Evolutionary conservation across 1,140 invertebrate genomes (phyloP), one percentile per base, ranked within the genome.

Genomic region (Drosophila mauritiana): DNA sequence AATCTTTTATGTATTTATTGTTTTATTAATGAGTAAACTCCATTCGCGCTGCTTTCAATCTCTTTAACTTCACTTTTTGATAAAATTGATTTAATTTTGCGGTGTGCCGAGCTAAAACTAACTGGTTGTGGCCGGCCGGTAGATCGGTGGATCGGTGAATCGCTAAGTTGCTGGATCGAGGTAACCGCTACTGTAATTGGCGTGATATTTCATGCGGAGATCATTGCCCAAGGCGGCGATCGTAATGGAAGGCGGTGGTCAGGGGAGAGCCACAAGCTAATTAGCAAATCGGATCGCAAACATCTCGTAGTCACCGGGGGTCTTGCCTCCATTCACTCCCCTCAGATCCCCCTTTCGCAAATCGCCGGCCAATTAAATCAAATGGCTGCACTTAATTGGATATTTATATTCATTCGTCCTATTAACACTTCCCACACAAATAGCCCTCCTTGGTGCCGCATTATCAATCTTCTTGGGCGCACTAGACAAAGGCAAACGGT

Each of bases 51-150:
- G 0, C 15, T 36, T 51, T 25, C 31, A 27, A n/a, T 17, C n/a
- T 15, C 17, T 22, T 27, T 13, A 69, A n/a, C 52, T 22, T 20
- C 34, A 48, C 34, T 65, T 79, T 69, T 69, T 15, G 37, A 83
- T 83, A 77, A 77, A 88, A 88, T 88, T 88, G 83, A 83, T 77
- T 89, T 76, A 89, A 88, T 88, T 88, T 80, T 20, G 84, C 56
- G 73, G 83, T 73, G 75, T 55, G 58, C 78, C 68, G 63, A 63
- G 72, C 25, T 58, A 61, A 61, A 63, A 76, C 64, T 58, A 83
- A 83, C 76, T 84, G 76, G 85, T 59, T 57, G 20, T 27, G 13
- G 39, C 27, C 40, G 53, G 25, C 34, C 7, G 27, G 56, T 17
- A 17, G n/a, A 20, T 22, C 39, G 27, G 17, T 54, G 39, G 34